Base-by-base conservation (phyloP, 2,888 invertebrate species). In the Galerucella calmariensis region DNA sequence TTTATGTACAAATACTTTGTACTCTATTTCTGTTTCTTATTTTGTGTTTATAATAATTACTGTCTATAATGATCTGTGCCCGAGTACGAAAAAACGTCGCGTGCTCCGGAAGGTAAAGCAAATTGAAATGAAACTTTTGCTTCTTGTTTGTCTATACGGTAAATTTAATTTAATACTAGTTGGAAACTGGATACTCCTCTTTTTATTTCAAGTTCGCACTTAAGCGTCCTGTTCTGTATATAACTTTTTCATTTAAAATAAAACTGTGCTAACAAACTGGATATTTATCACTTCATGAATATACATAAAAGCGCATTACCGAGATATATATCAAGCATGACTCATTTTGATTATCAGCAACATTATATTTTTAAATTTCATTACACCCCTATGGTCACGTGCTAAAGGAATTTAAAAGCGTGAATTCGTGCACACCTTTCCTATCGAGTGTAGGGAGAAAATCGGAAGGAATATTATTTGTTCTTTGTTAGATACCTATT, bases 281-380 rank as follows among this genome's bases (percentile, higher is more conserved):
- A 12, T 46, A 66, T 12, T 51, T 53, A 14, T 41, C 35, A 53
- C 20, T 27, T 70, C 48, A 65, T 58, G 71, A 71, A 71, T 71
- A 71, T 65, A 46, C 65, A 65, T 65, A 35, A 68, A 35, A 3
- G 20, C 44, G 35, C 41, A 70, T 70, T 27, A 71, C 65, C 71
- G 27, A 71, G 71, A 71, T 71, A 56, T 44, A 8, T 56, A 71
- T 71, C 71, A 58, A 53, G 27, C 20, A 58, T 71, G 71, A 71
- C 56, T 71, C 71, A 71, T 65, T 65, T 41, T 41, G n/a, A 41
- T 71, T 71, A 71, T 58, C 65, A 51, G 35, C 59, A n/a, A 35
- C 62, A 71, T 71, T 71, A 71, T 71, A 65, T 71, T 71, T 71
- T 71, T 66, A 71, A 71, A 71, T 71, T 71, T 66, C 44, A 46